phyloP scores from a whole-genome alignment of 1,140 invertebrate genomes.

The Rhizoglyphus robini region DNA sequence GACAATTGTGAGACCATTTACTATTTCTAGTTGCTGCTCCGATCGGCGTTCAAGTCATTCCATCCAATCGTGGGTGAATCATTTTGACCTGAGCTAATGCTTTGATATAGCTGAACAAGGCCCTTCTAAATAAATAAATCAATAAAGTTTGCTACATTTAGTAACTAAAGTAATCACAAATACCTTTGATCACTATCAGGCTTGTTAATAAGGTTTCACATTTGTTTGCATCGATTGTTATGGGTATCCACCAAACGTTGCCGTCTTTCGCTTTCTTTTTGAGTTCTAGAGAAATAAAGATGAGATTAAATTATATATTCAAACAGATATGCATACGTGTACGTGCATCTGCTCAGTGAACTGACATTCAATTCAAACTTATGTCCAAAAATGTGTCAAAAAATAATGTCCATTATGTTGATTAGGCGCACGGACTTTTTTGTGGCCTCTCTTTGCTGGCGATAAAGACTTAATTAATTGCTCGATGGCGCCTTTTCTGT shows the following conservation, averaged over 20 bases:
- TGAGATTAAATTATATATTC: background rate
- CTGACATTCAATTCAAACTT: slow-evolving; percentile 5
- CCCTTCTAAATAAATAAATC: background rate
- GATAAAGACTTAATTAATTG: no score
- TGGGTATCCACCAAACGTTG: slow-evolving; percentile 34
- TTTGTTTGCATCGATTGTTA: slow-evolving; percentile 33
- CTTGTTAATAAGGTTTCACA: slow-evolving; percentile 26
- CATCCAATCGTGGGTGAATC: background rate
- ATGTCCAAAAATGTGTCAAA: no score
- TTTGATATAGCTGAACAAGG: slow-evolving; percentile 1
- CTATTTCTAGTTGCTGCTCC: background rate
- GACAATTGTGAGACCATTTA: no score
- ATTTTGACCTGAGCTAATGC: background rate
- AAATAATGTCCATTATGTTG: no score
- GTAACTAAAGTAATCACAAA: slow-evolving; percentile 19
- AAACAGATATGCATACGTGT: no score
- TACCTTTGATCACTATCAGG: slow-evolving; percentile 28
- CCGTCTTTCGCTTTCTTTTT: slow-evolving; percentile 33
- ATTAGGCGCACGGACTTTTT: no score
- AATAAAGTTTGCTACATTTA: background rate
- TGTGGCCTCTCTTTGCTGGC: no score
- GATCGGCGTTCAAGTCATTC: background rate
- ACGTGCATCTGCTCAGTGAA: background rate
- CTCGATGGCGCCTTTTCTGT: no score
- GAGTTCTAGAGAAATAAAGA: slow-evolving; percentile 29